These are phyloP conservation scores for Tribolium castaneum DNA, from an alignment of 1,140 invertebrate species.

Conservation along the genomic window DNA sequence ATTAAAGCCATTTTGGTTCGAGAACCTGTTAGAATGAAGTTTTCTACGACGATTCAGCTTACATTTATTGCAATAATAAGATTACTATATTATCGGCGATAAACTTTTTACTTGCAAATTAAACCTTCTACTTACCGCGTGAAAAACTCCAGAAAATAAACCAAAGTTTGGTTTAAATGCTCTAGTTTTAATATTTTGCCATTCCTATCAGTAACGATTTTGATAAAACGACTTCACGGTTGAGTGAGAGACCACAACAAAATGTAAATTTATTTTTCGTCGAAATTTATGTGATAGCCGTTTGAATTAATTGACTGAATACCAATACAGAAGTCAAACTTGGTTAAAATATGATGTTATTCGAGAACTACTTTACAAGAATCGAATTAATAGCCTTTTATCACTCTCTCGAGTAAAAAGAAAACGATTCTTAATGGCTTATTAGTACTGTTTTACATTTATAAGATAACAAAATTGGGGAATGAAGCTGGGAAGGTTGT, in stretches of 20 bases:
- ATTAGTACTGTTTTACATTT: not conserved
- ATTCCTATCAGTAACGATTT: not conserved
- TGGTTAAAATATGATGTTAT: constrained; percentile 11
- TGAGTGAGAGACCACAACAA: not conserved
- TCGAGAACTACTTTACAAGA: not conserved
- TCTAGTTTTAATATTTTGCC: not conserved
- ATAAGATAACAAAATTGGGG: not conserved
- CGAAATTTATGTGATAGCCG: not conserved
- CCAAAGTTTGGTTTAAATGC: not conserved
- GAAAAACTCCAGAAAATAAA: not conserved
- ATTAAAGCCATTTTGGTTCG: not conserved
- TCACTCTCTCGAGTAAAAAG: not conserved
- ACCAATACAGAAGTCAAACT: not conserved
- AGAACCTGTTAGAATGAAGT: not conserved
- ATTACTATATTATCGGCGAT: not conserved
- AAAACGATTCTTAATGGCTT: not conserved
- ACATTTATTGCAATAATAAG: not conserved
- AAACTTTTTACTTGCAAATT: not conserved
- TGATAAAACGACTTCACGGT: constrained; percentile 11
- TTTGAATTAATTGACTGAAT: constrained; percentile 2
- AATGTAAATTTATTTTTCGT: not conserved
- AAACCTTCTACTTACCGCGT: not conserved
- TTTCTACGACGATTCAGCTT: not conserved
- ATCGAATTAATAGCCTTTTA: not conserved
- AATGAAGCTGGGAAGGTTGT: not conserved